These are phyloP conservation scores for Synergus japonicus DNA, from an alignment of 2,888 invertebrate species.

Conservation along the genomic window DNA sequence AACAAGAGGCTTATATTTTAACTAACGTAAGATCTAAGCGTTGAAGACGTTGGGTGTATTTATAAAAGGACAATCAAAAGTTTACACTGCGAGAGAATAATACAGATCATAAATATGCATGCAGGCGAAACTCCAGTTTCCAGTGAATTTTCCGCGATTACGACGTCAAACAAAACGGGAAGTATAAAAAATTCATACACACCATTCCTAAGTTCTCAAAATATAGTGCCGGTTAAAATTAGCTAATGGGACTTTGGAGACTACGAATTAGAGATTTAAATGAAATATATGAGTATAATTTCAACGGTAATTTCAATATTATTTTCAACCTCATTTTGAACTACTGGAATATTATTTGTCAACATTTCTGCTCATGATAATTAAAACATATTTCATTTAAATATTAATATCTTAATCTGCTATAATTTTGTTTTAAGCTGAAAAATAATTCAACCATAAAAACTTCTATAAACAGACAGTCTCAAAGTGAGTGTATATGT, in stretches of 20 bases:
- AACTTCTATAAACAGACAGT: no score
- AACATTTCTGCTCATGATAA: no score
- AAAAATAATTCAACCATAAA: no score
- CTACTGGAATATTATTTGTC: no score
- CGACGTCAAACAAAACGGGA: conserved; percentile 17
- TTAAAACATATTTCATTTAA: no score
- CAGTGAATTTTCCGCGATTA: conserved; percentile 35
- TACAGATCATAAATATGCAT: conserved; percentile 37
- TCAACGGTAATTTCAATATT: no score
- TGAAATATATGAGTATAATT: no score
- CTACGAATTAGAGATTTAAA: neutral
- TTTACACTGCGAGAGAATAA: conserved; percentile 22
- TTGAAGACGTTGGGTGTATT: conserved; percentile 11
- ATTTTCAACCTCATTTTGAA: no score
- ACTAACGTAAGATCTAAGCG: conserved; percentile 22
- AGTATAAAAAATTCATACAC: neutral
- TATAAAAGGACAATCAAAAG: conserved; percentile 37
- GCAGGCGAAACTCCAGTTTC: conserved; percentile 32
- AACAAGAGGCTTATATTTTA: conserved; percentile 32
- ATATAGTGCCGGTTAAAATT: conserved; percentile 6
- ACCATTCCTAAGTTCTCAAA: neutral
- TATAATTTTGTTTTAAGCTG: no score
- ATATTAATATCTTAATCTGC: no score
- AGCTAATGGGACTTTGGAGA: neutral
- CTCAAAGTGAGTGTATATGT: no score